Conservation (phyloP, 2,888 invertebrate genomes). For the Mayetiola destructor region DNA sequence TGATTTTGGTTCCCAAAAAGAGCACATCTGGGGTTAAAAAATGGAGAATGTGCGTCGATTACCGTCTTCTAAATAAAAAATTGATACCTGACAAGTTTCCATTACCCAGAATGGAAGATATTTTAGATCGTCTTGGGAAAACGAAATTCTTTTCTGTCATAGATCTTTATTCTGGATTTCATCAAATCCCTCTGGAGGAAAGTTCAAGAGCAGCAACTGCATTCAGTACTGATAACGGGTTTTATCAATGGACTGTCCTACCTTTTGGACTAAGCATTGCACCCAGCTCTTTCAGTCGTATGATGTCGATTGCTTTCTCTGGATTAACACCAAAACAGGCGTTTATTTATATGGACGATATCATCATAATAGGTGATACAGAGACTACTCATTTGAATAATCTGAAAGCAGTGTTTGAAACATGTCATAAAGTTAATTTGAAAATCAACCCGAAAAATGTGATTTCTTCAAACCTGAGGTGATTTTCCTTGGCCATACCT, state of each 20-base stretch:
- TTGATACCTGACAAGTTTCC: conserved; percentile 15
- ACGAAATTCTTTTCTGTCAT: conserved; percentile 11
- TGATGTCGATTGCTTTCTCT: conserved; percentile 23
- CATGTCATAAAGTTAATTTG: conserved; percentile 17
- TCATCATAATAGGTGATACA: conserved; percentile 19
- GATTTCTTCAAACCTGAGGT: conserved; percentile 19
- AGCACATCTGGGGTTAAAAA: neutral
- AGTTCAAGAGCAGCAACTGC: neutral
- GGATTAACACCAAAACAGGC: conserved; percentile 19
- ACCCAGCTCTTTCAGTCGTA: conserved; percentile 21
- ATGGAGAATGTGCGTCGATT: conserved; percentile 7
- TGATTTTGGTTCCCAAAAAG: neutral
- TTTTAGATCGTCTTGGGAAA: conserved; percentile 15
- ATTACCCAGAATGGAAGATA: conserved; percentile 16
- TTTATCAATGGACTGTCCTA: conserved; percentile 20
- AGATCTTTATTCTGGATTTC: neutral
- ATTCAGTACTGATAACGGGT: conserved; percentile 16
- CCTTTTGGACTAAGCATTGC: conserved; percentile 22
- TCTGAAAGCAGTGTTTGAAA: conserved; percentile 16
- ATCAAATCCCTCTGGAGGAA: neutral
- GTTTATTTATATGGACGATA: conserved; percentile 21
- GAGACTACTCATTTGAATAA: conserved; percentile 18
- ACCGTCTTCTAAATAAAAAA: neutral
- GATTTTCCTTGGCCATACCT: conserved; percentile 18
- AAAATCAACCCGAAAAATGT: conserved; percentile 18